phyloP scores from a whole-genome alignment of 1,140 invertebrate species.

The Gonioctena quinquepunctata region DNA sequence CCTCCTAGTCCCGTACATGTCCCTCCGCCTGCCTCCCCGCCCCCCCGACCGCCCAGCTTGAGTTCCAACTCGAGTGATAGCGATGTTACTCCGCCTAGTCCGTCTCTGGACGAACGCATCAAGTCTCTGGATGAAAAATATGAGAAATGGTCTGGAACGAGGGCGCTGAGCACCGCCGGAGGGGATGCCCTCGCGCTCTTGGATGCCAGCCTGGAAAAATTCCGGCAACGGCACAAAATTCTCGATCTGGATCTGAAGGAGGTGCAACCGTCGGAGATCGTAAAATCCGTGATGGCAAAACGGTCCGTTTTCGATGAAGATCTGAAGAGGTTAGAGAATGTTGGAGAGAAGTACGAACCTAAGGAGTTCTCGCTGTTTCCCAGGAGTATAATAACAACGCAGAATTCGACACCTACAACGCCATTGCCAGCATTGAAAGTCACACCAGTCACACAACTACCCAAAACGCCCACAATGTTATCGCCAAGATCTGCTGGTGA shows the following conservation, averaged over 20 bases:
- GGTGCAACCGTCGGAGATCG: constrained; percentile 90
- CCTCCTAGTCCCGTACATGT: constrained; percentile 52
- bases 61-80: constrained; percentile 67
- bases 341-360: constrained; percentile 84
- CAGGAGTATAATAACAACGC: constrained; percentile 12
- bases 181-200: constrained; percentile 63
- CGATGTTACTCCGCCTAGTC: constrained; percentile 62
- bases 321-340: constrained; percentile 87
- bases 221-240: constrained; percentile 64
- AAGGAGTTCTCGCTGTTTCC: constrained; percentile 61
- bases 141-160: constrained; percentile 82
- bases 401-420: constrained; percentile 29
- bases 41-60: constrained; percentile 60
- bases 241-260: constrained; percentile 64
- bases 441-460: constrained; percentile 29
- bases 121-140: constrained; percentile 86
- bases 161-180: constrained; percentile 63
- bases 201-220: constrained; percentile 60
- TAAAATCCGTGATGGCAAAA: constrained; percentile 88
- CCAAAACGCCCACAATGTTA: constrained; percentile 44
- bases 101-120: constrained; percentile 85
- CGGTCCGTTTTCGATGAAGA: constrained; percentile 96
- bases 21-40: constrained; percentile 64
- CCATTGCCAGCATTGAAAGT: constrained; percentile 37
- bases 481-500: constrained; percentile 49